phyloP scores from a whole-genome alignment of 2,113 vertebrate species.

The Ginglymostoma cirratum region DNA sequence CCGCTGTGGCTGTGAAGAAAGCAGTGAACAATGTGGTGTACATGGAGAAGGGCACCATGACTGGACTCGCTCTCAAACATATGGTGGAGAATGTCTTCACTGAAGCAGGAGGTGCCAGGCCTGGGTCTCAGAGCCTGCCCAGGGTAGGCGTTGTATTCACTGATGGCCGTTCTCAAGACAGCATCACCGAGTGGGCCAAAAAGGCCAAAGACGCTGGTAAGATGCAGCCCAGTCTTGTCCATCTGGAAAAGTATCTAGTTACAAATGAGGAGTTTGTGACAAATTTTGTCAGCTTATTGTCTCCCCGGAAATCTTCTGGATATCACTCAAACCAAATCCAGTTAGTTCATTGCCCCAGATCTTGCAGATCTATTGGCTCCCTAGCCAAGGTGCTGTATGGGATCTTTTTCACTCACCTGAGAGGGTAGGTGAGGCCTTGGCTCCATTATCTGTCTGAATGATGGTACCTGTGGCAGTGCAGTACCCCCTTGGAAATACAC shows the following conservation, averaged over 20 bases:
- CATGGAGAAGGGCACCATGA: constrained; percentile 99
- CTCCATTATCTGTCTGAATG: background rate
- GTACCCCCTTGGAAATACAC: background rate
- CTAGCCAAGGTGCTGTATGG: background rate
- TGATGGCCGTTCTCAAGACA: constrained; percentile 90
- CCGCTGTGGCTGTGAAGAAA: constrained; percentile 73
- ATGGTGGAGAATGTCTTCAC: constrained; percentile 94
- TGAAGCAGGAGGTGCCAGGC: constrained; percentile 70
- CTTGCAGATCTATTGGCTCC: background rate
- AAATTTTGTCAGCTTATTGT: background rate
- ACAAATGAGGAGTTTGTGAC: background rate
- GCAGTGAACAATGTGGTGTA: constrained; percentile 85
- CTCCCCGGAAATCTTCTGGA: background rate
- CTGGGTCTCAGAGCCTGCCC: constrained; percentile 65
- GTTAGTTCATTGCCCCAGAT: background rate
- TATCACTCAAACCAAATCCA: background rate
- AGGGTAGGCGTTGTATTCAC: constrained; percentile 87
- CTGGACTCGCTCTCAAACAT: constrained; percentile 84
- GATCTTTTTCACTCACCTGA: background rate
- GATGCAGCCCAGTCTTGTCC: background rate
- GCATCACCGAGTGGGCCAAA: constrained; percentile 83
- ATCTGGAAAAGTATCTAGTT: background rate
- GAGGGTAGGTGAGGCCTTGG: background rate
- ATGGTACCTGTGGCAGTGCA: background rate
- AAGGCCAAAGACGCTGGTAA: constrained; percentile 84